Evolutionary conservation across 2,888 invertebrate genomes (phyloP).

Genomic region (Hemithea aestivaria): DNA sequence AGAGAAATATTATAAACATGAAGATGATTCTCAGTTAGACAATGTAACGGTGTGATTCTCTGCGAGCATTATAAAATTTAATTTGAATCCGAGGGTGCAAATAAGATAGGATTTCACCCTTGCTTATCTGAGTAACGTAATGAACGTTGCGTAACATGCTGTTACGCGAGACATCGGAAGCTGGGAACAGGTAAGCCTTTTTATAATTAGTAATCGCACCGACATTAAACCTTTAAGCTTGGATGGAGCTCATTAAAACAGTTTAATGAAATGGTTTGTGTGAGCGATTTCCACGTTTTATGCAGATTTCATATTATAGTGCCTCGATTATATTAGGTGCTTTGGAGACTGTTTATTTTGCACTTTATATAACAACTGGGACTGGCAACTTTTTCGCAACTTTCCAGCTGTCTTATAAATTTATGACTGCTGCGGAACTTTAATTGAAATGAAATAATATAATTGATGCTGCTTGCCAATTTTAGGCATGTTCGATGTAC

Average conservation of each 20-base stretch:
- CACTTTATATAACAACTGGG: no score
- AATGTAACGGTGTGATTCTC: slow-evolving; percentile 46
- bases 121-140: slow-evolving; percentile 56
- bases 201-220: slow-evolving; percentile 19
- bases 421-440: no score
- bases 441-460: no score
- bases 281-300: slow-evolving; percentile 3
- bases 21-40: slow-evolving; percentile 5
- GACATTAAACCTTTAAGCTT: slow-evolving; percentile 15
- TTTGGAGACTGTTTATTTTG: no score
- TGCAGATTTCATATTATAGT: no score
- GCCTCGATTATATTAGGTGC: no score
- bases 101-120: slow-evolving; percentile 72
- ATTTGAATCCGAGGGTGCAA: slow-evolving; percentile 70
- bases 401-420: no score
- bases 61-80: slow-evolving; percentile 70
- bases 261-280: slow-evolving; percentile 8
- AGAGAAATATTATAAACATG: no score
- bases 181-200: slow-evolving; percentile 32
- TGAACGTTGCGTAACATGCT: slow-evolving; percentile 43
- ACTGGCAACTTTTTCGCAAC: no score
- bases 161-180: slow-evolving; percentile 34
- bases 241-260: slow-evolving; percentile 14
- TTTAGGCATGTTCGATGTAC: no score
- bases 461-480: no score